Evolutionary conservation across 2,888 invertebrate species (phyloP).

Genomic region (Pachydiplax longipennis): DNA sequence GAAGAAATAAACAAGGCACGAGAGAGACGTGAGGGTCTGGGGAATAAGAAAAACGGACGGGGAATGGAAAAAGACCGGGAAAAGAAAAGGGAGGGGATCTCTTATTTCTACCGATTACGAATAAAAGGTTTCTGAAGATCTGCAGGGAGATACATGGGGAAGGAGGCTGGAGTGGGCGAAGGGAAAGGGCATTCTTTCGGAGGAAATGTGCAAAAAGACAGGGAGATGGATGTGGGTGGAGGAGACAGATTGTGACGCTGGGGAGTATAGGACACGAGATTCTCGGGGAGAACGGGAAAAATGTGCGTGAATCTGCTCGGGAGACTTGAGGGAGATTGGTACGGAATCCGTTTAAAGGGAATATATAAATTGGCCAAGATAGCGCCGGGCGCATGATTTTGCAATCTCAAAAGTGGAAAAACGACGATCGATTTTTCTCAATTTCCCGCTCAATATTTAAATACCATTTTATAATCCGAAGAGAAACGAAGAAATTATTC

Average conservation of each 20-base stretch:
- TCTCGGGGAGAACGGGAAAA: background rate
- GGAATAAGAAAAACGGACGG: background rate
- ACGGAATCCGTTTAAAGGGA: background rate
- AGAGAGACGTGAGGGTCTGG: background rate
- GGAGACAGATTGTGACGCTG: background rate
- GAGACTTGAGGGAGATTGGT: background rate
- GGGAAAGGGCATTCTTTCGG: background rate
- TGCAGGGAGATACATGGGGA: background rate
- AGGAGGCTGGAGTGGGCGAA: background rate
- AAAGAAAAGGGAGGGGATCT: background rate
- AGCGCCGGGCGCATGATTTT: background rate
- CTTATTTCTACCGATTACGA: background rate
- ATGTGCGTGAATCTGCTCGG: background rate
- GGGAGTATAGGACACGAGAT: background rate
- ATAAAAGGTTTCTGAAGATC: background rate
- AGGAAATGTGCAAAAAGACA: background rate
- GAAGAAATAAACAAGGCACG: background rate
- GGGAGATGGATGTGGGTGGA: background rate
- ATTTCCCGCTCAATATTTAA: too few relatives aligned
- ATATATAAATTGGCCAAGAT: background rate
- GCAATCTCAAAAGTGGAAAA: background rate
- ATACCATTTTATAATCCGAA: too few relatives aligned
- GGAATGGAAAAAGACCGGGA: background rate
- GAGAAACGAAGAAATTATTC: too few relatives aligned
- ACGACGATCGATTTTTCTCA: too few relatives aligned